Conservation (phyloP, 2,888 invertebrate species). For the Drosophila fulvimacula region DNA sequence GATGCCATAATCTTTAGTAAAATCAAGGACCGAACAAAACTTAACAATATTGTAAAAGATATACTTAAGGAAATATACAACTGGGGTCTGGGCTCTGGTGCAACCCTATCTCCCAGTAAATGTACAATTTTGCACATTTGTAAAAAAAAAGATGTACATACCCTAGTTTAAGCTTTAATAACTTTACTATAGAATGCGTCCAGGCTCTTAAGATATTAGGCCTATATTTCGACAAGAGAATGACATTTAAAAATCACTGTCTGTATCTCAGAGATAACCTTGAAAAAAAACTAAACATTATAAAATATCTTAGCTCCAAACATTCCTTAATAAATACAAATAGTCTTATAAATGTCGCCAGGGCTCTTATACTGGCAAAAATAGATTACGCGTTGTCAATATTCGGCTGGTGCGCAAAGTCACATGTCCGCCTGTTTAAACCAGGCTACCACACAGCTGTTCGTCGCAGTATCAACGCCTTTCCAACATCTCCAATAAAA, state of each 20-base stretch:
- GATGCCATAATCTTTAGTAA: slow-evolving; percentile 1
- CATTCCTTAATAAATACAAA: not conserved
- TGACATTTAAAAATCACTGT: slow-evolving; percentile 4
- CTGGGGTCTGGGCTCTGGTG: slow-evolving; percentile 1
- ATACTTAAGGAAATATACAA: slow-evolving; percentile 3
- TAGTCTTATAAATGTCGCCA: not conserved
- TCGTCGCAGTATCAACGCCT: slow-evolving; percentile 8
- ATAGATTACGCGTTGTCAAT: slow-evolving; percentile 7
- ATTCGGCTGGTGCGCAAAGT: not conserved
- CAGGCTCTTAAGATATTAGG: too few relatives aligned
- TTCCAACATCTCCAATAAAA: too few relatives aligned
- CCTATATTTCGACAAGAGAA: slow-evolving; percentile 4
- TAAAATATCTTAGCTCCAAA: slow-evolving; percentile 2
- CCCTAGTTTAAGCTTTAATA: too few relatives aligned
- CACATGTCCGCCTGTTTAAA: not conserved
- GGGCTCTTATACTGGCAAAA: slow-evolving; percentile 1
- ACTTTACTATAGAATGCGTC: too few relatives aligned
- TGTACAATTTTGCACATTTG: too few relatives aligned
- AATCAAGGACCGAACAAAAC: not conserved
- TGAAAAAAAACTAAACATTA: not conserved
- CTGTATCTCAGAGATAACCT: not conserved
- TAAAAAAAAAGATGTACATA: too few relatives aligned
- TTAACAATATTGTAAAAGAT: slow-evolving; percentile 5
- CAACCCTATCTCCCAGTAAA: not conserved
- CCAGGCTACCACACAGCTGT: too few relatives aligned